These are phyloP conservation scores for Halichondria panicea DNA, from an alignment of 37 sponge, comb jelly and placozoan genomes.

Conservation along the genomic window DNA sequence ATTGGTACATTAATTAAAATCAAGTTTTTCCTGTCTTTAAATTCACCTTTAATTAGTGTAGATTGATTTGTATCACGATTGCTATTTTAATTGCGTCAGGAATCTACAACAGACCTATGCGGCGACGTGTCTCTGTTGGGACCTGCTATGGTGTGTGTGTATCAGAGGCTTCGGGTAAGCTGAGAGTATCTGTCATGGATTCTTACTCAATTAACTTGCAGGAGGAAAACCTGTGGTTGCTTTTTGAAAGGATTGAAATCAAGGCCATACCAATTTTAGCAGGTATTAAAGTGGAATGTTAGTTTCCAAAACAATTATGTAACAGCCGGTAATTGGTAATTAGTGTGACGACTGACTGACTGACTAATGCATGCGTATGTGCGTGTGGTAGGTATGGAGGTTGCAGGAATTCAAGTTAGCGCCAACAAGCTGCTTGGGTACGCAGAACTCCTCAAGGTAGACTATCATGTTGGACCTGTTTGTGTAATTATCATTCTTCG, in stretches of 20 bases:
- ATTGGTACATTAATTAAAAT: too few species aligned
- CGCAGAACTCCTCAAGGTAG: conserved; percentile 48
- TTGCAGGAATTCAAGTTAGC: conserved; percentile 31
- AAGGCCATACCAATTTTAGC: conserved; percentile 40
- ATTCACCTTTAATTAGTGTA: too few species aligned
- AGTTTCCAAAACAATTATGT: neutral
- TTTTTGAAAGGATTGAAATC: conserved; percentile 49
- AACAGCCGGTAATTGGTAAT: neutral
- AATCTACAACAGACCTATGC: neutral
- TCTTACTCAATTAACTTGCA: neutral
- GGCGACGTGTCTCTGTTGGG: conserved; percentile 52
- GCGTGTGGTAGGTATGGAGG: conserved; percentile 56
- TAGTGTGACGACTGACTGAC: conserved; percentile 5
- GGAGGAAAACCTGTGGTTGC: conserved; percentile 45
- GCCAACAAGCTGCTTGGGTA: conserved; percentile 20
- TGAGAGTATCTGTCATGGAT: neutral
- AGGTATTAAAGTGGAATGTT: conserved; percentile 11
- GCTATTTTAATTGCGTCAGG: too few species aligned
- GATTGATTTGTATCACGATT: too few species aligned
- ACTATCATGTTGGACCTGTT: neutral
- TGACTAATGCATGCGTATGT: conserved; percentile 27
- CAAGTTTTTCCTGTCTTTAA: too few species aligned
- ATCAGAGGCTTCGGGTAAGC: conserved; percentile 49
- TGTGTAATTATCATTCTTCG: neutral
- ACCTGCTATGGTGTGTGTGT: conserved; percentile 35